phyloP scores from a whole-genome alignment of 2,888 invertebrate species.

The Microctonus aethiopoides region DNA sequence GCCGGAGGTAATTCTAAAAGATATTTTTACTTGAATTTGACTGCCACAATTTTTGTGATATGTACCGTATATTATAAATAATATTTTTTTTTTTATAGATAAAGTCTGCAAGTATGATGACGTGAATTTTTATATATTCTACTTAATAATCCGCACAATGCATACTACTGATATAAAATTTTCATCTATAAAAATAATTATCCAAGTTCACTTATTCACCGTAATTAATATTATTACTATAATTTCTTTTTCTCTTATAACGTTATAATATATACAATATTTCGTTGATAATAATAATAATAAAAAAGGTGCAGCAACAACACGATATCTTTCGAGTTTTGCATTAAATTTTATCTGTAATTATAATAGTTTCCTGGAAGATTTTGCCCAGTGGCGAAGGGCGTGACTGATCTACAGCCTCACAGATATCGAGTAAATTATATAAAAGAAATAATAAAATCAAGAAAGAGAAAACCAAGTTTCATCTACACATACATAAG shows the following conservation, averaged over 20 bases:
- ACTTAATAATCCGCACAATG: too few relatives aligned
- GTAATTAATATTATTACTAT: not conserved
- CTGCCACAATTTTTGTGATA: not conserved
- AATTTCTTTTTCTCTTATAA: not conserved
- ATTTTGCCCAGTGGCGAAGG: conserved; percentile 49
- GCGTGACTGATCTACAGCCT: conserved; percentile 42
- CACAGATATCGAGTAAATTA: not conserved
- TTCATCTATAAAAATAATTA: not conserved
- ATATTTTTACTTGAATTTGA: conserved; percentile 17
- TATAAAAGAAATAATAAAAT: not conserved
- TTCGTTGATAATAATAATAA: not conserved
- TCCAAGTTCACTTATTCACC: not conserved
- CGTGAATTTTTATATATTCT: not conserved
- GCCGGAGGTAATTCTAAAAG: conserved; percentile 14
- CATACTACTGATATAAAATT: too few relatives aligned
- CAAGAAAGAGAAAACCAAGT: not conserved
- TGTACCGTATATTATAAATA: conserved; percentile 8
- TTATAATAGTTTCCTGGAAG: conserved; percentile 49
- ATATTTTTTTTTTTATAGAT: not conserved
- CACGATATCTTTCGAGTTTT: conserved; percentile 47
- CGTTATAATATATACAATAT: not conserved
- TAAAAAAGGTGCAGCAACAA: not conserved
- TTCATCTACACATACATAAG: not conserved
- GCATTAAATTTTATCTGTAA: conserved; percentile 36
- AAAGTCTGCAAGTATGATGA: too few relatives aligned